Evolutionary conservation across 2,113 vertebrate species (phyloP), one percentile per base, ranked within the genome.

Genomic region (Leptosomus discolor): DNA sequence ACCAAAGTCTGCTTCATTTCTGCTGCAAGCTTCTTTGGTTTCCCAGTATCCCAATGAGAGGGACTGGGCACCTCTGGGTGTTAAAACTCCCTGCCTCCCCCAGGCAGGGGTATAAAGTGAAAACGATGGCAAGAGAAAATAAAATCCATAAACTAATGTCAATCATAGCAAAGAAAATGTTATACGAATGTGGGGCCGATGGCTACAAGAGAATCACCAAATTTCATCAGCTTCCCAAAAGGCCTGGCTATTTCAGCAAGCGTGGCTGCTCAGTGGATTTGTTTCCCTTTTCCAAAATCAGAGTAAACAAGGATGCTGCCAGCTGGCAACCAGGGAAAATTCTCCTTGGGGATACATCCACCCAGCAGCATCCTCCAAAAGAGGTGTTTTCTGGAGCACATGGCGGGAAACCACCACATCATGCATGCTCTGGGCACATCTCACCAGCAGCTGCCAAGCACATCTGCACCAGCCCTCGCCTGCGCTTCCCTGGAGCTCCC

Each of bases 131-230:
- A 9, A 8, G 18, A 81, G 24, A 30, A 89, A 64, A 68, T 20
- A 26, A 50, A 60, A 77, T 39, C 32, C 12, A 26, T 74, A 83
- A 73, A 12, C 13, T 67, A 51, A 10, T 34, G 20, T 11, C 32
- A 81, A 46, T 21, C 14, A 70, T 1, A 15, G 14, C 12, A 21
- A 71, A 61, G 51, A 46, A 76, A 60, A 73, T 9, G 15, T 1
- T 34, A 8, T 9, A 29, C 19, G 14, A 73, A 15, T 0, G 0
- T 13, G n/a, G 37, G 32, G 8, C 9, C 43, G 78, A 70, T 0
- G 0, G 13, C 29, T 74, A 19, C 4, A n/a, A 50, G 41, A 79
- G 15, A 48, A 23, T 32, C 4, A 3, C 32, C 1, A 3, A 14
- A 71, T 65, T 82, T 27, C 57, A 21, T 24, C 67, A 41, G 77